Base-by-base conservation (phyloP, 2,888 invertebrate genomes). In the Dasypogon diadema region DNA sequence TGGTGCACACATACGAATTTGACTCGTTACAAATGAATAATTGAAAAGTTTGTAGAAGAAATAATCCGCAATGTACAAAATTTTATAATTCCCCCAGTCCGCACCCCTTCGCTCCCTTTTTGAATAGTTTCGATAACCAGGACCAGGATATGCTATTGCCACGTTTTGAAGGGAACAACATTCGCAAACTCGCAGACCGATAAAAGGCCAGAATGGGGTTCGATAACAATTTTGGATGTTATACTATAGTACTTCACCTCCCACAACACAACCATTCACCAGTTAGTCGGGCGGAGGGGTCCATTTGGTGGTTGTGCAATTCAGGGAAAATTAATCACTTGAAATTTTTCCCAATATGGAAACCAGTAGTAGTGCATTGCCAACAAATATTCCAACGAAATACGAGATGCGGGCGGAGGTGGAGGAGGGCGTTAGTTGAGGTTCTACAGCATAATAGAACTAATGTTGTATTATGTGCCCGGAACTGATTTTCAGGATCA, bases 271-370 rank as follows among this genome's bases (percentile, higher is more conserved):
- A 16, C 51, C 16, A 4, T 12, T 16, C 48, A 12, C 48, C n/a
- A 12, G 4, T 4, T 16, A 16, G 6, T 2, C 16, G 3, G 12
- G 16, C 3, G 18, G n/a, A 16, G 18, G 51, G 18, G 21, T 51
- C 51, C 51, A 51, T 51, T 51, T 51, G n/a, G 18, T 51, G 51
- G 51, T 51, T 51, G 51, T 21, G 1, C 51, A 51, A 51, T 51
- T 51, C 51, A 18, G 51, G 22, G 51, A 51, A 51, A 51, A 51
- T 51, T 51, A 51, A 51, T 51, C 51, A 51, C 51, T 51, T 51
- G 18, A 51, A 51, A 51, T 51, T 51, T 51, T 51, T 51, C 51
- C 21, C 51, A 51, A 51, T 51, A 51, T 51, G 51, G 12, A 21
- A 51, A 51, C 51, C 18, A n/a, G 42, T 42, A 30, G 42, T 42